Base-by-base conservation (phyloP, 2,113 vertebrate genomes). In the Toxotes chatareus region DNA sequence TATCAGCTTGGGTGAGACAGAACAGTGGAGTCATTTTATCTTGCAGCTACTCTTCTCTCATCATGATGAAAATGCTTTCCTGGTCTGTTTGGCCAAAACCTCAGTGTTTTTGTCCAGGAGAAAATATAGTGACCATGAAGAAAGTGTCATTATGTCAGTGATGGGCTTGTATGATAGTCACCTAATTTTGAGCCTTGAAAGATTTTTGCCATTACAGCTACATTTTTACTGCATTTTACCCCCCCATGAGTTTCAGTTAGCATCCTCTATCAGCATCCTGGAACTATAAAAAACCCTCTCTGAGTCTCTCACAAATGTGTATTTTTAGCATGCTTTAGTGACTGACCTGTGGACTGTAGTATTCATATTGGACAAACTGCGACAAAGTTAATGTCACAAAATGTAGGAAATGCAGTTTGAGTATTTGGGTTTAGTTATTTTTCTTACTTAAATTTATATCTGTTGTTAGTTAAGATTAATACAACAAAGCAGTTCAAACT, bases 21-120 rank as follows among this genome's bases (percentile, higher is more conserved):
- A 80, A 12, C 17, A 56, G 57, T 38, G 21, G 7, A 6, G 27
- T 36, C 0, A 9, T 51, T 60, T 83, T 79, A 83, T 90, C 47
- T 82, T 40, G 2, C 11, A 44, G 3, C 44, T 47, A 40, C 57
- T 56, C 10, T 16, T 67, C 42, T 59, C 10, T 38, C 7, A 46
- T 23, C 12, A 31, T 47, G 16, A 44, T 46, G 17, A 27, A 46
- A 0, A 36, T 13, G 17, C 27, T 46, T 27, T 51, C 53, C 14
- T 14, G 23, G 66, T 12, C 21, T 38, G 36, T 44, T 46, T 31
- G 40, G 32, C 6, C 49, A 34, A 64, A 17, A 40, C 55, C 14
- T 62, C 4, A 44, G 31, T 31, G 4, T 9, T 36, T 56, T 23
- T 56, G 44, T 44, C 36, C 3, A 23, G 68, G 16, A 7, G 8